Evolutionary conservation across 2,888 invertebrate species (phyloP), one percentile per base, ranked within the genome.

Genomic region (Aspidapion aeneum): DNA sequence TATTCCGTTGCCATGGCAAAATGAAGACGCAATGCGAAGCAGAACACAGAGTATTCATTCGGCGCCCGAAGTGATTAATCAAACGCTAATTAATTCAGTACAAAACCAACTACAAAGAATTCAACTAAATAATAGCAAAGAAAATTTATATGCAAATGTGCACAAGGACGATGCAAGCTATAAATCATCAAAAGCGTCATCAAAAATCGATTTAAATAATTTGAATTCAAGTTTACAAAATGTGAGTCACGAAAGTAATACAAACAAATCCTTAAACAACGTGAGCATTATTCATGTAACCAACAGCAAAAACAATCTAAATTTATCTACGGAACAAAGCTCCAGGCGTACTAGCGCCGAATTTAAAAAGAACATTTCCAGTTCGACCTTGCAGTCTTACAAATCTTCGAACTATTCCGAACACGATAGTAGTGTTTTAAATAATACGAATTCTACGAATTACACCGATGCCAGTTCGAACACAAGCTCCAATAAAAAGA

Each of bases 1-100:
- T 76, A 89, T 92, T 5, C 91, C 90, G 0, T 75, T 90, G 21
- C 87, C 90, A 0, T 89, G 88, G 87, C 85, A 84, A 68, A 76
- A 75, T 55, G 74, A 73, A 17, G 68, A 69, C 51, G 73, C 70
- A 1, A 77, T 77, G 71, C 75, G 82, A 55, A 80, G 79, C 56
- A 77, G 87, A 48, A 87, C 90, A 1, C 88, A 88, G 48, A 90
- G 90, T 69, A 83, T 90, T 21, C 90, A 90, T 57, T 89, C 90
- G 0, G 89, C 90, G 0, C 89, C 89, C 7, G 88, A 89, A 70
- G 77, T 76, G 17, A 69, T 78, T 21, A 76, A 76, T 63, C 75
- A 75, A 62, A 67, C 74, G 1, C 69, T 77, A n/a, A 74, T 77
- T 1, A 75, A 75, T 63, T 72, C 75, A 2, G 68, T 77, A n/a